Percentiles rank a stretch among this genome's conserved stretches.
Evolutionary conservation across 2,113 vertebrate genomes (phyloP).

Genomic region (Pungitius pungitius): DNA sequence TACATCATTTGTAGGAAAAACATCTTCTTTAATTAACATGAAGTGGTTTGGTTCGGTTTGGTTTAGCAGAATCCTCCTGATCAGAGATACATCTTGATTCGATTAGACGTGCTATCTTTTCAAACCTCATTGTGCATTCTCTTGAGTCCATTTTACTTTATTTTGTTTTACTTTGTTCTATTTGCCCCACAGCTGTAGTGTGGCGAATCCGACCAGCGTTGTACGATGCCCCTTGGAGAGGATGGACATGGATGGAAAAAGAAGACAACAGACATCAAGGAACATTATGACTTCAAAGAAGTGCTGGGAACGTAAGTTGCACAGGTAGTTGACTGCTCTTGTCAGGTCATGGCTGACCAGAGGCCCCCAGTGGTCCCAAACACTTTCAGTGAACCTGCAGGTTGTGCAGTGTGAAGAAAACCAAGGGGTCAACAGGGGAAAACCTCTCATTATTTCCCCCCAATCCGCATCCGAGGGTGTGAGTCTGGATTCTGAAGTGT

Average conservation of each 20-base stretch:
- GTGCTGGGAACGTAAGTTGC: constrained; percentile 84
- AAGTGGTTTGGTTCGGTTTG: not conserved
- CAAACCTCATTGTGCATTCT: not conserved
- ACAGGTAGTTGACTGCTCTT: not conserved
- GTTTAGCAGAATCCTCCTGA: not conserved
- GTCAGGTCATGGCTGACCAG: not conserved
- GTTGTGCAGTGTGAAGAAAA: not conserved
- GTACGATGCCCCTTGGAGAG: constrained; percentile 84
- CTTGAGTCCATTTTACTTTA: constrained; percentile 2
- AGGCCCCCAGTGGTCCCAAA: not conserved
- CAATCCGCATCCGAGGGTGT: not conserved
- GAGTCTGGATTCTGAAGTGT: constrained; percentile 6
- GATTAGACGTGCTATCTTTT: not conserved
- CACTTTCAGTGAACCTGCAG: not conserved
- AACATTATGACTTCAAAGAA: constrained; percentile 85
- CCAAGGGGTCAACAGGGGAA: not conserved
- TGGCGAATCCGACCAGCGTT: constrained; percentile 65
- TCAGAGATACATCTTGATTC: not conserved
- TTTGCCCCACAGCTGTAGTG: constrained; percentile 63
- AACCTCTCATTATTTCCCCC: not conserved
- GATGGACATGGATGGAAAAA: constrained; percentile 85
- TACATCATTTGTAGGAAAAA: not conserved
- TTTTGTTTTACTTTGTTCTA: constrained; percentile 32
- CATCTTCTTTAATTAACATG: no score
- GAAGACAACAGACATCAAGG: constrained; percentile 85